Percentiles rank a stretch among this genome's conserved stretches.
Evolutionary conservation across 2,888 invertebrate species (phyloP).

Genomic region (Dicyrtomina minuta): DNA sequence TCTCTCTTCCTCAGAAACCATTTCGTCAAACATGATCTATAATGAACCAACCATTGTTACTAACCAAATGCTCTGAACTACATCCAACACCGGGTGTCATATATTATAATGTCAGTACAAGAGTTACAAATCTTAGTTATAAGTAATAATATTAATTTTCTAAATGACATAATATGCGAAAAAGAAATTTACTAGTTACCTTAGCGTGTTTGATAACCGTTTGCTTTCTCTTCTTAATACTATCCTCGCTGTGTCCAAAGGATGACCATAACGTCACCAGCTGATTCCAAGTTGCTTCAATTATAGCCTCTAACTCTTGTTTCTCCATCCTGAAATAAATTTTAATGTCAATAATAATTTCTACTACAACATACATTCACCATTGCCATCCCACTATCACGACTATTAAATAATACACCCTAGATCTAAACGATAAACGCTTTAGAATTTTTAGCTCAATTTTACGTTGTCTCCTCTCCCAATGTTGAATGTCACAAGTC

Average conservation of each 20-base stretch:
- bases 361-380: too few species aligned
- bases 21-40: slow-evolving; percentile 24
- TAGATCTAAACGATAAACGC: too few species aligned
- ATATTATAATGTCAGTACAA: background rate
- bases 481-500: too few species aligned
- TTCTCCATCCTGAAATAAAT: slow-evolving; percentile 5
- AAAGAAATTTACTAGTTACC: background rate
- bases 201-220: slow-evolving; percentile 18
- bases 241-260: slow-evolving; percentile 17
- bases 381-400: too few species aligned
- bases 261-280: background rate
- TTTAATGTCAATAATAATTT: too few species aligned
- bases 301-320: slow-evolving; percentile 6
- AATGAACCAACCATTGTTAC: background rate
- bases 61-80: background rate
- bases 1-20: slow-evolving; percentile 13
- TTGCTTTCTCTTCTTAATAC: background rate
- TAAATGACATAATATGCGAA: too few species aligned
- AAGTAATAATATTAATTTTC: too few species aligned
- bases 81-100: too few species aligned
- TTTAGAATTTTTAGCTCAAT: too few species aligned
- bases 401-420: too few species aligned
- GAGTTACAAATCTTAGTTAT: too few species aligned
- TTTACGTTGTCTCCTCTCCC: too few species aligned
- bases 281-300: slow-evolving; percentile 2